Base-by-base conservation (phyloP, 2,888 invertebrate species). In the Macrosoma leucophasiata region DNA sequence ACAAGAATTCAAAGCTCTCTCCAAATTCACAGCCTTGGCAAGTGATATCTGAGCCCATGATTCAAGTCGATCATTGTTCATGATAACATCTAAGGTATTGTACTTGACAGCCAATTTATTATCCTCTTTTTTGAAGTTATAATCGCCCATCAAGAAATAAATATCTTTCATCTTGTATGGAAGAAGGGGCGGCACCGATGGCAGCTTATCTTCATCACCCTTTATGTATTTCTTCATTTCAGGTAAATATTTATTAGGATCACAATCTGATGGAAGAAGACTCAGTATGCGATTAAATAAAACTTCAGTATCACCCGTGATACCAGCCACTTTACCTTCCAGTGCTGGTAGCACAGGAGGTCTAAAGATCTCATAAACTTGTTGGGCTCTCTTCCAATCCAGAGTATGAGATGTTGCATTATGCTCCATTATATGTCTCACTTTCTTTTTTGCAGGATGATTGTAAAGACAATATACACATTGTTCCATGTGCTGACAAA, bases 41-140 rank as follows among this genome's bases (percentile, higher is more conserved):
- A 97, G 82, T 0, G 96, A 95, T 64, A 97, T 88, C 32, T 94
- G 92, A 1, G 96, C 96, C 97, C 97, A 97, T 0, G 97, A 94
- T 75, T 96, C 95, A 37, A 96, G 87, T 29, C 97, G 86, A 31
- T 86, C 79, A 1, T 90, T 92, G 69, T 93, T 92, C 15, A 94
- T 86, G 43, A 93, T 90, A 13, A 97, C 81, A 73, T 98, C 97
- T 51, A 91, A 78, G 33, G 91, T 86, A 63, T 95, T 97, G 68
- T 91, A 95, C 56, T 91, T 91, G 2, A 93, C 87, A 7, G 95
- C 93, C 60, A 89, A 87, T 14, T 78, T 74, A 48, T 87, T 89
- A 48, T 95, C 94, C 50, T 91, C 90, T 59, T 90, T 93, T 71
- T 97, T 97, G 59, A 97, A 95, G 71, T 96, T 92, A 71, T 91